A percentile compares a stretch with the other conserved stretches of the same genome.
Conservation (phyloP, 1,140 invertebrate species). For the Drosophila bifasciata region DNA sequence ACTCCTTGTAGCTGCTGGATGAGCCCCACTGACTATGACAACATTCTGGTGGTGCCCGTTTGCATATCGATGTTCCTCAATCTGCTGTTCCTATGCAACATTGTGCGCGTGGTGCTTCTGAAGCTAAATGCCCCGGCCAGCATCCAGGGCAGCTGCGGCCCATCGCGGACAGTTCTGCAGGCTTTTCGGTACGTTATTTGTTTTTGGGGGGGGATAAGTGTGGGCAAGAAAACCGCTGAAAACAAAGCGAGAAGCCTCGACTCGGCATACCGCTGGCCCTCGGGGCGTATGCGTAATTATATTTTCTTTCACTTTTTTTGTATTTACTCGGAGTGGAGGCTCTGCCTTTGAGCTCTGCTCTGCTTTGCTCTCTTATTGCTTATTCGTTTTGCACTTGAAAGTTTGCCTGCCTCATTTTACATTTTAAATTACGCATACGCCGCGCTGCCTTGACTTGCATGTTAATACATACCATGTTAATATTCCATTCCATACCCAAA, state of each 20-base stretch:
- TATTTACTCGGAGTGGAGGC: slow-evolving; percentile 25
- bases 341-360: slow-evolving; percentile 12
- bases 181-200: slow-evolving; percentile 88
- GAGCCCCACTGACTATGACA: slow-evolving; percentile 88
- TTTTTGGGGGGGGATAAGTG: background rate
- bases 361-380: slow-evolving; percentile 47
- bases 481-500: slow-evolving; percentile 12
- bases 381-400: slow-evolving; percentile 56
- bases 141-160: slow-evolving; percentile 85
- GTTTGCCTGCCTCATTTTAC: slow-evolving; percentile 65
- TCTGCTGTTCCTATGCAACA: slow-evolving; percentile 95
- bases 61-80: slow-evolving; percentile 92
- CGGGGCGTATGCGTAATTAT: slow-evolving; percentile 76
- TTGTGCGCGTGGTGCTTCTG: slow-evolving; percentile 94
- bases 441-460: slow-evolving; percentile 66
- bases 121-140: slow-evolving; percentile 91
- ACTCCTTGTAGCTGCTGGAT: slow-evolving; percentile 91
- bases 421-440: slow-evolving; percentile 82
- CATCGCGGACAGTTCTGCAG: slow-evolving; percentile 89
- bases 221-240: background rate
- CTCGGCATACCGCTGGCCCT: slow-evolving; percentile 24
- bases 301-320: slow-evolving; percentile 51
- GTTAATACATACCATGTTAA: slow-evolving; percentile 80
- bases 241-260: slow-evolving; percentile 15
- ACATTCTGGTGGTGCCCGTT: slow-evolving; percentile 91